phyloP scores from a whole-genome alignment of 1,140 invertebrate species.

The Musca vetustissima region DNA sequence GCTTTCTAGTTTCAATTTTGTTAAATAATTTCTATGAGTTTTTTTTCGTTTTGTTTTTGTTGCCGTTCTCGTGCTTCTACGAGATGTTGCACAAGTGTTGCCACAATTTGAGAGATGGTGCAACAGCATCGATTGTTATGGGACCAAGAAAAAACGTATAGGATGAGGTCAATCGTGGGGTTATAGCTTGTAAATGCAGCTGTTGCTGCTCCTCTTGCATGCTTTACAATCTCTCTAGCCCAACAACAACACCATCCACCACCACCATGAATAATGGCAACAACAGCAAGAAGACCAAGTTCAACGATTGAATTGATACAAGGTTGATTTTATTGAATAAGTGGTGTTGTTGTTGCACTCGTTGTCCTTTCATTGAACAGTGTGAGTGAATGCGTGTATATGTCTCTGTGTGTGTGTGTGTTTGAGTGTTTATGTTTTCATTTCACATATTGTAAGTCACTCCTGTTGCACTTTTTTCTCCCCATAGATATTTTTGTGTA shows the following conservation, averaged over 20 bases:
- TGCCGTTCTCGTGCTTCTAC: too few species aligned
- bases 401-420: too few species aligned
- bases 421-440: too few species aligned
- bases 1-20: constrained; percentile 12
- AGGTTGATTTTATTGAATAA: constrained; percentile 18
- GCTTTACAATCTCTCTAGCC: too few species aligned
- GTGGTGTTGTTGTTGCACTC: background rate
- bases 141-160: background rate
- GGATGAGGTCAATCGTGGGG: background rate
- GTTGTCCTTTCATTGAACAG: background rate
- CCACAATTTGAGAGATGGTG: background rate
- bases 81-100: too few species aligned
- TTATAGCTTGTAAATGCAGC: background rate
- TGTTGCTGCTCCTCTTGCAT: background rate
- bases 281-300: too few species aligned
- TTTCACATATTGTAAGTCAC: background rate
- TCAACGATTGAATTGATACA: constrained; percentile 5
- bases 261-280: too few species aligned
- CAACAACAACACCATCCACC: too few species aligned
- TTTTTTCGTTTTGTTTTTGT: too few species aligned
- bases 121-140: background rate
- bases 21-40: background rate
- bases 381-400: background rate
- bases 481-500: background rate
- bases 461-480: constrained; percentile 14